Evolutionary conservation across 2,797 vertebrate species (phyloP).

Genomic region (Botia kubotai): DNA sequence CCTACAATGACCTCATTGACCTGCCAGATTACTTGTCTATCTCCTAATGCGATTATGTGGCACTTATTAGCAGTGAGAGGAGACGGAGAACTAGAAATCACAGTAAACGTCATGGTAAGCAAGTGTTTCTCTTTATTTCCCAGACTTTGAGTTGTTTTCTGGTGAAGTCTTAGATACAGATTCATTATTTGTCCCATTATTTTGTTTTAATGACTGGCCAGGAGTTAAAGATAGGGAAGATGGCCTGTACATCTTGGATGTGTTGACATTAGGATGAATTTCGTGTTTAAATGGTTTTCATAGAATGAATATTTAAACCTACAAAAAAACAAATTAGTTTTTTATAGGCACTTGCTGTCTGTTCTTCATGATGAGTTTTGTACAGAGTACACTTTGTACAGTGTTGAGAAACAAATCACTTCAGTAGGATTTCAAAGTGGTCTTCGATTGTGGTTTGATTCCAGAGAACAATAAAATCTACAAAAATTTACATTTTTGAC

Average conservation of each 20-base stretch:
- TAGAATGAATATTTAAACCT: not conserved
- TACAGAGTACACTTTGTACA: too few relatives aligned
- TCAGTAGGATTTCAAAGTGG: not conserved
- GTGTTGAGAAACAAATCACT: too few relatives aligned
- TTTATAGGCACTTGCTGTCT: not conserved
- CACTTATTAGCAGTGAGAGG: constrained; percentile 58
- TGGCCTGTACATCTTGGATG: not conserved
- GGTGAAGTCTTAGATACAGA: not conserved
- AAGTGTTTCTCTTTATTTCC: not conserved
- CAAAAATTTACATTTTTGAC: not conserved
- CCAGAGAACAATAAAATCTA: not conserved
- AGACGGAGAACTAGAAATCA: constrained; percentile 49
- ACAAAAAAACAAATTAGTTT: too few relatives aligned
- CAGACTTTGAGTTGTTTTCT: not conserved
- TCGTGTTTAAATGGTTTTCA: not conserved
- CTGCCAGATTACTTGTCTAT: constrained; percentile 62
- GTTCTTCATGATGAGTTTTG: not conserved
- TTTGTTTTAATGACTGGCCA: constrained; percentile 13
- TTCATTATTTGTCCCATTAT: not conserved
- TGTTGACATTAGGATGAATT: not conserved
- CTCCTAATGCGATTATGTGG: constrained; percentile 77
- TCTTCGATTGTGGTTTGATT: not conserved
- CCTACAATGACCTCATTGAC: constrained; percentile 46
- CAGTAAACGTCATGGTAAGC: constrained; percentile 46
- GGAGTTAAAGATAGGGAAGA: constrained; percentile 2